These are phyloP conservation scores for Delphinapterus leucas DNA, from an alignment of 2,113 vertebrate genomes.

Conservation along the genomic window DNA sequence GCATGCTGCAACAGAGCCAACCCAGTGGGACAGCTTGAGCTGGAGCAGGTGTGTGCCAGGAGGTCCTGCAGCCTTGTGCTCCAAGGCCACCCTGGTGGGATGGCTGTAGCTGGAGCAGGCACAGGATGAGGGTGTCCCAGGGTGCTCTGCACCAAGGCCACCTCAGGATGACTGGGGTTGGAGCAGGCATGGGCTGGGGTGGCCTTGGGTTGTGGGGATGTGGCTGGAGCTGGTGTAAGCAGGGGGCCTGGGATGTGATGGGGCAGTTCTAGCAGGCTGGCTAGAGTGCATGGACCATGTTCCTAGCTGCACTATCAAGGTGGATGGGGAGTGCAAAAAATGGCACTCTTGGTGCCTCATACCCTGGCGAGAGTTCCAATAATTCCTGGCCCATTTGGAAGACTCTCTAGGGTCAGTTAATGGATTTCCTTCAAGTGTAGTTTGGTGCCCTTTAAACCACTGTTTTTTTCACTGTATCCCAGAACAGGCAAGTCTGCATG, in stretches of 20 bases:
- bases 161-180: neutral
- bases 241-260: neutral
- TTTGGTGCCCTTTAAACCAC: neutral
- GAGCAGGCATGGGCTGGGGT: neutral
- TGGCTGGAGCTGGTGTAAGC: neutral
- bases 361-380: neutral
- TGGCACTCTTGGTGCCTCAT: neutral
- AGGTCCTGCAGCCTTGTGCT: neutral
- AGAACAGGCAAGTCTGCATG: neutral
- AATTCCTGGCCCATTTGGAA: neutral
- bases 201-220: neutral
- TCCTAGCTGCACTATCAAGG: neutral
- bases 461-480: neutral
- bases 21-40: neutral
- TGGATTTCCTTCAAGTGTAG: neutral
- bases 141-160: neutral
- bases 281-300: neutral
- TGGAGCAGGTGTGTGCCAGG: neutral
- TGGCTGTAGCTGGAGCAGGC: neutral
- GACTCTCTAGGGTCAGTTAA: neutral
- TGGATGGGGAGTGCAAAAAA: neutral
- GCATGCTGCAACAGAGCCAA: neutral
- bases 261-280: neutral
- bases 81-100: neutral
- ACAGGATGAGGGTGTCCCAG: neutral